Base-by-base conservation (phyloP, 2,113 vertebrate genomes). In the Hucho hucho region DNA sequence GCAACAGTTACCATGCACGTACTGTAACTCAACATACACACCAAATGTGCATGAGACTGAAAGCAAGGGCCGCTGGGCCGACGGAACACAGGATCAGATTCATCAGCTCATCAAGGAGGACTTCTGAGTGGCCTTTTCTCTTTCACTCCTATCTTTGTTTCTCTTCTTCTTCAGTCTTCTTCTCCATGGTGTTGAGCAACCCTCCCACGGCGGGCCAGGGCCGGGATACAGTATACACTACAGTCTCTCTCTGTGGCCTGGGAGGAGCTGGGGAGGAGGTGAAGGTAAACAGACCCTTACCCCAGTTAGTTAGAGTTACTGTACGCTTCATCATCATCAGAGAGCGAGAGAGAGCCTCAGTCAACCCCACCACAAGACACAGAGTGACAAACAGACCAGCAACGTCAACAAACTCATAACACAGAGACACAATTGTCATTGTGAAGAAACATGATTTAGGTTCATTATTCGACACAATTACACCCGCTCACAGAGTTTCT, bases 271-370 rank as follows among this genome's bases (percentile, higher is more conserved):
- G 75, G 81, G 79, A 82, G 58, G 86, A 86, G 82, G 79, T 82
- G 83, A 84, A 85, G 78, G 75, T 75, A 81, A 84, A 82, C 37
- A 43, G 37, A 80, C 82, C 79, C 83, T 86, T 84, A 84, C 68
- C 79, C 25, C 25, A 65, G 64, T 16, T 16, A 53, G 49, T 53
- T 53, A 14, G 9, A 13, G 24, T 26, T 43, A 65, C 24, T 65
- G 64, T 26, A 18, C 6, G n/a, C 79, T 78, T 85, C 82, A 66
- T 85, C 77, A 84, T 84, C 80, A 85, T 84, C 82, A 84, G 32
- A 32, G 32, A 43, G 37, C 6, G 9, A 32, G 5, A 32, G 32
- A 43, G 37, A 43, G 37, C 71, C 69, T 75, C 79, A 78, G 49
- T 53, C 49, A 53, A 53, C 49, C 16, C 4, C 14, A 86, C 77